Conservation (phyloP, 2,888 invertebrate species). For the Zonitis immaculata region DNA sequence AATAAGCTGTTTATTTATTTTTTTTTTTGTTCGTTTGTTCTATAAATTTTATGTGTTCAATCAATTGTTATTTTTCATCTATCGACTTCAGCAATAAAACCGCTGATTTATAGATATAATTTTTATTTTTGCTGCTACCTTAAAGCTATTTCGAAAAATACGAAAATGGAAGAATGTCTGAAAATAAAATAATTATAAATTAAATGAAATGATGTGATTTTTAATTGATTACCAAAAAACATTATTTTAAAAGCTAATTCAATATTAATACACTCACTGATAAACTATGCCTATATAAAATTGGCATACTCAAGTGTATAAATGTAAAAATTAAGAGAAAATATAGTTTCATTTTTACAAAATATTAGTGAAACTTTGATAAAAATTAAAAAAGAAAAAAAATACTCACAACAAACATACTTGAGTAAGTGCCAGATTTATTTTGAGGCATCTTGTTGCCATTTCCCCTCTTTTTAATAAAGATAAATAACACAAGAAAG, state of each 20-base stretch:
- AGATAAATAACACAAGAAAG: neutral
- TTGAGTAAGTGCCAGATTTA: neutral
- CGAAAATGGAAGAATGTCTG: neutral
- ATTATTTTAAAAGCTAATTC: neutral
- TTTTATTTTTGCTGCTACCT: neutral
- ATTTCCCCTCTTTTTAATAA: neutral
- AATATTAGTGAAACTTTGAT: neutral
- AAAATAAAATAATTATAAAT: neutral
- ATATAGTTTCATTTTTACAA: neutral
- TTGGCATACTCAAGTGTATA: neutral
- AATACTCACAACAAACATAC: neutral
- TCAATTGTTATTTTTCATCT: neutral
- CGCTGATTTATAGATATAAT: neutral
- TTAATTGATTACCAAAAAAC: neutral
- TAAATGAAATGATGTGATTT: neutral
- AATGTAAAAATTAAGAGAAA: neutral
- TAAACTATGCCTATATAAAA: neutral
- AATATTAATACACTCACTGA: neutral
- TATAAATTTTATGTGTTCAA: neutral
- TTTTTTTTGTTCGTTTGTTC: no score
- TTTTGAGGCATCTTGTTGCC: neutral
- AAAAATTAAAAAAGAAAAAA: neutral
- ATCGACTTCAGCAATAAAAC: neutral
- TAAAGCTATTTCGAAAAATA: neutral
- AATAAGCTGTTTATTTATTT: neutral